Conservation (phyloP, 2,113 vertebrate species). For the Passer domesticus region DNA sequence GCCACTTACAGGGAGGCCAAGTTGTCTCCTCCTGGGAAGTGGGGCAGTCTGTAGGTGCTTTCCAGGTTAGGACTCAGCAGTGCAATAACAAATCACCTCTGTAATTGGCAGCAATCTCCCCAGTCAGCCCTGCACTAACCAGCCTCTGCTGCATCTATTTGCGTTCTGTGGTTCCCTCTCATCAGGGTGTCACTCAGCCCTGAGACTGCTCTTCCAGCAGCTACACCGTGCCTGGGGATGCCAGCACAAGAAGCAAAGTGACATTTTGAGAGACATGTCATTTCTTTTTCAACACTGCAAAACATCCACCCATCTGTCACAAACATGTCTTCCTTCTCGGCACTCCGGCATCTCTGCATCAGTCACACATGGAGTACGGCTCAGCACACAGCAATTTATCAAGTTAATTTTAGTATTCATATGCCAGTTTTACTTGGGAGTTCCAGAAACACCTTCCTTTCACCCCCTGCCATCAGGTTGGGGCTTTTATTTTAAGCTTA, state of each 20-base stretch:
- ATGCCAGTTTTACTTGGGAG: background rate
- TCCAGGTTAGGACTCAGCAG: background rate
- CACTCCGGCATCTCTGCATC: background rate
- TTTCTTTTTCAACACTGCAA: constrained; percentile 40
- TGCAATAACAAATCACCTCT: background rate
- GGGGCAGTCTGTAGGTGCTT: background rate
- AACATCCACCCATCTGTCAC: constrained; percentile 60
- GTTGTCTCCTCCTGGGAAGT: background rate
- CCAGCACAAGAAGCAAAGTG: background rate
- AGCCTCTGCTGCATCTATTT: background rate
- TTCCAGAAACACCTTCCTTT: background rate
- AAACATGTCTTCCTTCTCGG: background rate
- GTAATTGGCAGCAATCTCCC: background rate
- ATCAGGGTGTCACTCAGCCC: background rate
- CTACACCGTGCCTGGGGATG: background rate
- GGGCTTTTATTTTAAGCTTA: background rate
- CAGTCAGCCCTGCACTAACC: background rate
- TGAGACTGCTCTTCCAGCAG: background rate
- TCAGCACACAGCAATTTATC: constrained; percentile 9
- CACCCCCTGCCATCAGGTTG: background rate
- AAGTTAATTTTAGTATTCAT: background rate
- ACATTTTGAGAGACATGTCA: constrained; percentile 20
- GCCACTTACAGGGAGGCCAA: background rate
- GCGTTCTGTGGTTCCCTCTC: background rate
- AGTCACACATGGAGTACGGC: background rate